Conservation (phyloP, 2,113 vertebrate species). For the Eurypyga helias region DNA sequence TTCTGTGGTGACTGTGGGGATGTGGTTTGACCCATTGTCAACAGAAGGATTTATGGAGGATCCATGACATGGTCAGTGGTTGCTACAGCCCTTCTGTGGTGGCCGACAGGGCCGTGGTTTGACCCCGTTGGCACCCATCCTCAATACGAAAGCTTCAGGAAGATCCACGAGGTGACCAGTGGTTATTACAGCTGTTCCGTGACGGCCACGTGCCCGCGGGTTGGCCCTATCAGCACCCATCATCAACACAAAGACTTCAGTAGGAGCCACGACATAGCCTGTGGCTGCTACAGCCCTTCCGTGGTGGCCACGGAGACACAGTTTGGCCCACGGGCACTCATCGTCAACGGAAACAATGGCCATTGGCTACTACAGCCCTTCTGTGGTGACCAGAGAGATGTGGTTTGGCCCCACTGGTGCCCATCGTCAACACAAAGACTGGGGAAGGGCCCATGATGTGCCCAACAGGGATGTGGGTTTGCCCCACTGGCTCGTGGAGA, state of each 20-base stretch:
- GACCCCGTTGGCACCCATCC: background rate
- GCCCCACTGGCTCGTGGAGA: background rate
- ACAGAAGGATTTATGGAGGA: background rate
- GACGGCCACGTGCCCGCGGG: accelerated
- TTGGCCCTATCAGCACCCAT: background rate
- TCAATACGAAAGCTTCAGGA: background rate
- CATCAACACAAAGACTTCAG: background rate
- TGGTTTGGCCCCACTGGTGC: background rate
- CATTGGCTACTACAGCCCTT: background rate
- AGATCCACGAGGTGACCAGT: background rate
- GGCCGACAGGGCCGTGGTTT: background rate
- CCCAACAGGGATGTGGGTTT: accelerated
- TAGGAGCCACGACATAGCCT: background rate
- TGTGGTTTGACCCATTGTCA: accelerated
- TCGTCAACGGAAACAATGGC: no score
- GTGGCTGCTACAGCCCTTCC: background rate
- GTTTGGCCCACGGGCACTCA: no score
- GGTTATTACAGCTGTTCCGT: background rate
- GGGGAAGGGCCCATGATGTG: background rate
- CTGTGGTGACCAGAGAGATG: background rate
- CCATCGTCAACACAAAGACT: background rate
- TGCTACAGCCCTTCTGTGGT: background rate
- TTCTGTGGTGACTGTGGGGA: background rate
- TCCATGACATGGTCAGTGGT: accelerated
- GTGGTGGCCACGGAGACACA: background rate